A percentile compares a stretch with the other conserved stretches of the same genome.
Conservation (phyloP, 2,113 vertebrate genomes). For the Paraplagusia blochii region DNA sequence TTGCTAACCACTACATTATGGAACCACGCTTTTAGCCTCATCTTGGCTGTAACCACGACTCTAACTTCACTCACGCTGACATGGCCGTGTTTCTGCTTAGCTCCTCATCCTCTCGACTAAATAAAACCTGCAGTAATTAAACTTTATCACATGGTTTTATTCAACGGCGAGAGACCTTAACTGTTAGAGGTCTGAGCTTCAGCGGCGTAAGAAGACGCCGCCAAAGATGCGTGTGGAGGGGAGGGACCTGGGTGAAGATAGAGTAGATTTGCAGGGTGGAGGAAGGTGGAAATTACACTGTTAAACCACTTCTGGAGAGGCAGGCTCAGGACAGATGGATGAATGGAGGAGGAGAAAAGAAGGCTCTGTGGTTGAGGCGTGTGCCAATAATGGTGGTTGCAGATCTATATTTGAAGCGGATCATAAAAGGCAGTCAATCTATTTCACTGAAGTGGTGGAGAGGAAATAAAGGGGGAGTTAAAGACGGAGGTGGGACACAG, state of each 20-base stretch:
- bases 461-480: slow-evolving; percentile 27
- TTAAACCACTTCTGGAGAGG: slow-evolving; percentile 34
- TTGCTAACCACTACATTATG: too few relatives aligned
- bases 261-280: neutral
- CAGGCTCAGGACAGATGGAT: neutral
- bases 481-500: slow-evolving; percentile 12
- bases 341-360: slow-evolving; percentile 6
- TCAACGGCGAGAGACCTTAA: too few relatives aligned
- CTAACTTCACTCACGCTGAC: too few relatives aligned
- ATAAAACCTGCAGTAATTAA: too few relatives aligned
- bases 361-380: slow-evolving; percentile 51
- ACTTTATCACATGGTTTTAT: too few relatives aligned
- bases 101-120: too few relatives aligned
- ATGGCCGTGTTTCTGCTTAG: too few relatives aligned
- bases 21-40: too few relatives aligned
- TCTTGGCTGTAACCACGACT: too few relatives aligned
- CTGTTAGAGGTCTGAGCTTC: too few relatives aligned
- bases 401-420: slow-evolving; percentile 66
- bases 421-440: slow-evolving; percentile 58
- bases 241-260: neutral
- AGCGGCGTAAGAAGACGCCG: too few relatives aligned
- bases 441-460: slow-evolving; percentile 45
- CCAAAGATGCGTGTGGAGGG: neutral
- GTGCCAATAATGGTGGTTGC: slow-evolving; percentile 26
- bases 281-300: slow-evolving; percentile 15